Evolutionary conservation across 1,140 invertebrate genomes (phyloP).

Genomic region (Drosophila suzukii): DNA sequence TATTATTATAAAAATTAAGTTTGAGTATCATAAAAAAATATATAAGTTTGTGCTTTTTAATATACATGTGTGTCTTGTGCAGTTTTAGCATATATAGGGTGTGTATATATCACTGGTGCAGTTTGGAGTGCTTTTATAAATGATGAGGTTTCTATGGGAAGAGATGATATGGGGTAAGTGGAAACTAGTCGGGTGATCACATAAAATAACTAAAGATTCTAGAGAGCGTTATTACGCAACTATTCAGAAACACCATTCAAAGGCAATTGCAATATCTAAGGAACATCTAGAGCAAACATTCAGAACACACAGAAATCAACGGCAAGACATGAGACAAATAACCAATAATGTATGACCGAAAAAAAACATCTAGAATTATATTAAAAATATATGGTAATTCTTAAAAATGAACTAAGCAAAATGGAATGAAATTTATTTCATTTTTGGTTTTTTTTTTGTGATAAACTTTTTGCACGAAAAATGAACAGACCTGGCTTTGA

Average conservation of each 20-base stretch:
- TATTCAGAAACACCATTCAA: not conserved
- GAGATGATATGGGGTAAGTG: not conserved
- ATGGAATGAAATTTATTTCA: slow-evolving; percentile 54
- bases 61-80: slow-evolving; percentile 64
- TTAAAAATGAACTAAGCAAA: slow-evolving; percentile 70
- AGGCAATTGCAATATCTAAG: slow-evolving; percentile 10
- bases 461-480: slow-evolving; percentile 53
- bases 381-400: slow-evolving; percentile 32
- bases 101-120: slow-evolving; percentile 64
- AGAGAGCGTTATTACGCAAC: not conserved
- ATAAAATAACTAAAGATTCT: not conserved
- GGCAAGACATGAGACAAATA: slow-evolving; percentile 53
- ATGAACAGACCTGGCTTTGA: slow-evolving; percentile 97
- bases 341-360: slow-evolving; percentile 27
- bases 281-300: slow-evolving; percentile 59
- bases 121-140: slow-evolving; percentile 33
- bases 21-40: slow-evolving; percentile 1
- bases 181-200: slow-evolving; percentile 17
- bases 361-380: slow-evolving; percentile 48
- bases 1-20: not conserved
- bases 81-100: slow-evolving; percentile 48
- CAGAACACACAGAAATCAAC: slow-evolving; percentile 51
- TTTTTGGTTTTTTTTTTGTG: slow-evolving; percentile 44
- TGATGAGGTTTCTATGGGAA: slow-evolving; percentile 30
- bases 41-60: slow-evolving; percentile 34